These are phyloP conservation scores for Bolborhynchus lineola DNA, from an alignment of 2,113 vertebrate species.

Conservation along the genomic window DNA sequence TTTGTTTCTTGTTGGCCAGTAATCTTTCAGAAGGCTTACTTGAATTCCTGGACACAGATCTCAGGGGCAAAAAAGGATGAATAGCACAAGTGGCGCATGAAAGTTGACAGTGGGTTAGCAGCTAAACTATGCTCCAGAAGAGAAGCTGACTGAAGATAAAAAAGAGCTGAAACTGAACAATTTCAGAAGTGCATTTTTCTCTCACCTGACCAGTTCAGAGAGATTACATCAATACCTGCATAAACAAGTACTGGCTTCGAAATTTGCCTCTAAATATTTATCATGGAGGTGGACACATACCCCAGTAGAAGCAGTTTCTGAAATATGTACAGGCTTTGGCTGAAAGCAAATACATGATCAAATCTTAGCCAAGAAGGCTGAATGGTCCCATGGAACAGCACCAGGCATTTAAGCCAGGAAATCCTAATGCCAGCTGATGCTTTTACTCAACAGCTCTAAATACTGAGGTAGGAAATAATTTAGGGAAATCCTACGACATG, in stretches of 20 bases:
- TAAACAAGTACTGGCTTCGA: background rate
- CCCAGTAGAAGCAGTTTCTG: background rate
- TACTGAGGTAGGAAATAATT: background rate
- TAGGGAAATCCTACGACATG: background rate
- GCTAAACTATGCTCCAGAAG: background rate
- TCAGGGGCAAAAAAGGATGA: background rate
- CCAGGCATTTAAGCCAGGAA: background rate
- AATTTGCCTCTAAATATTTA: background rate
- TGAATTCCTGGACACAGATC: background rate
- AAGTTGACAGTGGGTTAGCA: background rate
- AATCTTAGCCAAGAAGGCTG: background rate
- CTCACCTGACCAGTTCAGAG: background rate
- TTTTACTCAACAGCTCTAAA: background rate
- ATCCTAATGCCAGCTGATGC: background rate
- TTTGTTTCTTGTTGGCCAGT: background rate
- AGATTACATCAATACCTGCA: background rate
- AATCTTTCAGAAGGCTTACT: background rate
- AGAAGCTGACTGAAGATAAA: background rate
- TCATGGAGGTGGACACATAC: rapidly evolving
- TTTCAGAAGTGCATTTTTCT: background rate
- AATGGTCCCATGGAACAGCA: background rate
- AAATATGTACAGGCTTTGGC: background rate
- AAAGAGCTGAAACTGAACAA: background rate
- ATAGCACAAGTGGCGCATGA: background rate
- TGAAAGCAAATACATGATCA: background rate